A percentile compares a stretch with the other conserved stretches of the same genome.
These are phyloP conservation scores for Hycleus cichorii DNA, from an alignment of 1,140 invertebrate genomes.

Conservation along the genomic window DNA sequence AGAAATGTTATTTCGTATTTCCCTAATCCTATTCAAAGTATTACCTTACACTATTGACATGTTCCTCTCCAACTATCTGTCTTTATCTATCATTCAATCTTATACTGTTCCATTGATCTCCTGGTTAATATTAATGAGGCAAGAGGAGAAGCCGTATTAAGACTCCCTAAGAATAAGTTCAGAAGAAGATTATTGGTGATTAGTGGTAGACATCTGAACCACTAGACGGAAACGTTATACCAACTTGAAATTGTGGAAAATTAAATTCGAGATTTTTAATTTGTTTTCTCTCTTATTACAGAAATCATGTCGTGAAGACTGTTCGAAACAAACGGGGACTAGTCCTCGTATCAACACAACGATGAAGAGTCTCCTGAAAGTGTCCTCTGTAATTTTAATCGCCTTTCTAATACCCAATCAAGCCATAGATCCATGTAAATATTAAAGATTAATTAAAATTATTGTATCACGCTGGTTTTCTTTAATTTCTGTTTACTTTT, in stretches of 20 bases:
- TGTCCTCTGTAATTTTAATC: neutral
- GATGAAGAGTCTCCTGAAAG: neutral
- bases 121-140: constrained; percentile 29
- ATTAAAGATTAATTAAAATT: neutral
- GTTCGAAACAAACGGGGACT: neutral
- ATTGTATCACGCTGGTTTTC: neutral
- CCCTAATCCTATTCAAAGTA: constrained; percentile 28
- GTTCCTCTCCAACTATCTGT: constrained; percentile 11
- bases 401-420: neutral
- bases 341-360: neutral
- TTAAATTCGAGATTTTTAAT: neutral
- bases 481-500: neutral
- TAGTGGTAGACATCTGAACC: constrained; percentile 23
- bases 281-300: neutral
- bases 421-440: neutral
- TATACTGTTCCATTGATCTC: constrained; percentile 1
- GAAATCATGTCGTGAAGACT: neutral
- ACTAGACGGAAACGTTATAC: constrained; percentile 14
- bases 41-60: constrained; percentile 28
- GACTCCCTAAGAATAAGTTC: constrained; percentile 20
- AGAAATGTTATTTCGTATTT: constrained; percentile 31
- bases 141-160: constrained; percentile 24
- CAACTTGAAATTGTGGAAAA: constrained; percentile 2
- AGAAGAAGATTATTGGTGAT: constrained; percentile 24
- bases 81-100: no score